Evolutionary conservation across 92 coral and sea anemone species (phyloP).

Genomic region (Parazoanthus atlanticus): DNA sequence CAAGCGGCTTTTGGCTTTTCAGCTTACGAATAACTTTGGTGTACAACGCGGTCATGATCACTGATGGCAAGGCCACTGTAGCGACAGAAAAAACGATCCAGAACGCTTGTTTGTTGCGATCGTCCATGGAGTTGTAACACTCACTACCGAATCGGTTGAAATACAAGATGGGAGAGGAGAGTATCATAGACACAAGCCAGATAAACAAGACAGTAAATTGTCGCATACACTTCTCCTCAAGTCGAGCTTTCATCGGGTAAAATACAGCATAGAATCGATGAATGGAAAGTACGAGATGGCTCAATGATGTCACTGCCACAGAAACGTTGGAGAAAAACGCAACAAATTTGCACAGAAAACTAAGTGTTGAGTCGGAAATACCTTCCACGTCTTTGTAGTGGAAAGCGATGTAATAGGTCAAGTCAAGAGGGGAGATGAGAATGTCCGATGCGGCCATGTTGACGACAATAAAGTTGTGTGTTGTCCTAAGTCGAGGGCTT

Average conservation of each 20-base stretch:
- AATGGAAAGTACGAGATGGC: conserved; percentile 5
- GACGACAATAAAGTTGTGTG: conserved; percentile 20
- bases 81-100: background rate
- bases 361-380: background rate
- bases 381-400: background rate
- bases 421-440: background rate
- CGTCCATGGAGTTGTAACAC: conserved; percentile 3
- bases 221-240: background rate
- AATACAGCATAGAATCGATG: conserved; percentile 24
- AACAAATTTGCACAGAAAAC: conserved; percentile 11
- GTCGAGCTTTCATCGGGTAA: conserved; percentile 13
- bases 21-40: background rate
- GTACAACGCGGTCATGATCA: background rate
- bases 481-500: conserved; percentile 1
- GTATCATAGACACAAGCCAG: background rate
- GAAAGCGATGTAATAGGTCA: conserved; percentile 8
- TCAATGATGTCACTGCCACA: conserved; percentile 7
- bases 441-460: conserved; percentile 32
- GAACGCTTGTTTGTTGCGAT: background rate
- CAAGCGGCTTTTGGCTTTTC: background rate
- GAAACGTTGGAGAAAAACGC: conserved; percentile 16
- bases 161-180: background rate
- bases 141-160: background rate
- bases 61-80: background rate
- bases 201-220: background rate